phyloP scores from a whole-genome alignment of 2,113 vertebrate species.

The Sminthopsis crassicaudata region DNA sequence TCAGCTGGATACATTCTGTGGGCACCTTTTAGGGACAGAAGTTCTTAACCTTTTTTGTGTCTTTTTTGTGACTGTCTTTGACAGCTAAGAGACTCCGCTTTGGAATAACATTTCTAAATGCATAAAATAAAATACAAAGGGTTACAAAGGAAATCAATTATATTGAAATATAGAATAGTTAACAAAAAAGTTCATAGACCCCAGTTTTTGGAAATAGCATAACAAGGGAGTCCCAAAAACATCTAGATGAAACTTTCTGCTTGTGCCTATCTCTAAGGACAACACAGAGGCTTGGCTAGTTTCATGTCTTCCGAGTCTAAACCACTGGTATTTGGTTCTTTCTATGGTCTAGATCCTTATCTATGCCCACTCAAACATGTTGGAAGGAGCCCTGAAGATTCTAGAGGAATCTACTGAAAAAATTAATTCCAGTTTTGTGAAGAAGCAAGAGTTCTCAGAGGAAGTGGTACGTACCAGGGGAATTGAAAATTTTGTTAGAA shows the following conservation, averaged over 20 bases:
- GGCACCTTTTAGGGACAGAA: not conserved
- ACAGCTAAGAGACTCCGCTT: not conserved
- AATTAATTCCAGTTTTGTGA: conserved; percentile 86
- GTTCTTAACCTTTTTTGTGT: not conserved
- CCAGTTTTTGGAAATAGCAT: not conserved
- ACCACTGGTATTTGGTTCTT: conserved; percentile 9
- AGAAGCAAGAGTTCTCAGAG: conserved; percentile 87
- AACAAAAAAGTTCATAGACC: not conserved
- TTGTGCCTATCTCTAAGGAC: not conserved
- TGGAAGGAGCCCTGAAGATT: conserved; percentile 80
- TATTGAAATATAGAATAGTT: not conserved
- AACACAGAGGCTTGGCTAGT: not conserved
- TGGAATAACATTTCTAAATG: not conserved
- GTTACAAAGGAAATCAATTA: not conserved
- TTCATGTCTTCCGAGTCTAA: not conserved
- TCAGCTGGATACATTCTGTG: not conserved
- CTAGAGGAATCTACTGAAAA: conserved; percentile 81
- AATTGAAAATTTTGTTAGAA: not conserved
- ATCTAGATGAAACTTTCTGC: not conserved
- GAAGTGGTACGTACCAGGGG: conserved; percentile 89
- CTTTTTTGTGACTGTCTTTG: not conserved
- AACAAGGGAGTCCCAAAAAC: not conserved
- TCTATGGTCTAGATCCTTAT: conserved; percentile 86
- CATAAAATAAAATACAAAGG: not conserved
- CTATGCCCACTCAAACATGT: conserved; percentile 82